A percentile compares a stretch with the other conserved stretches of the same genome.
phyloP scores from a whole-genome alignment of 2,888 invertebrate genomes.

The Leuctra nigra region DNA sequence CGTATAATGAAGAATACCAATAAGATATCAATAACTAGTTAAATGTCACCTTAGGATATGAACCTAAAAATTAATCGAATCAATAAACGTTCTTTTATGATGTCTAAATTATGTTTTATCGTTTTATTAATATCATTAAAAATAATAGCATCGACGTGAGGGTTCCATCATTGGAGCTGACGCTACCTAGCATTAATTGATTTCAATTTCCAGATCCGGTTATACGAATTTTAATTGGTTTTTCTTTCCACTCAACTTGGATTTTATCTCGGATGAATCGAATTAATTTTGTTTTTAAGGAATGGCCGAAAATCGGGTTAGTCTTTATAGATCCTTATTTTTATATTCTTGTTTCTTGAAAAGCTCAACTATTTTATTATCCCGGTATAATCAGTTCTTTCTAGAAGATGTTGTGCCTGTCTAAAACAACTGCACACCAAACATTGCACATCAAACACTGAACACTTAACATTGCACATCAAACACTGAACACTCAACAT shows the following conservation, averaged over 20 bases:
- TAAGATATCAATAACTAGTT: too few species aligned
- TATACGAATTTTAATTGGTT: slow-evolving; percentile 21
- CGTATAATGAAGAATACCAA: too few species aligned
- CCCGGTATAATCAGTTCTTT: slow-evolving; percentile 7
- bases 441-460: too few species aligned
- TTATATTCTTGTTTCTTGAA: slow-evolving; percentile 18
- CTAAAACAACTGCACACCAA: too few species aligned
- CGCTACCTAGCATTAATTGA: slow-evolving; percentile 14
- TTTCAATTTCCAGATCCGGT: slow-evolving; percentile 18
- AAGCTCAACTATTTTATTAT: slow-evolving; percentile 16
- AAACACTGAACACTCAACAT: too few species aligned
- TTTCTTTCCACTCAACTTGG: slow-evolving; percentile 20
- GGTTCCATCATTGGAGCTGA: slow-evolving; percentile 6
- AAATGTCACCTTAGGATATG: too few species aligned
- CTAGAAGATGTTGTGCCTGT: not conserved
- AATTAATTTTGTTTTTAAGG: slow-evolving; percentile 18
- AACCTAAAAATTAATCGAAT: too few species aligned
- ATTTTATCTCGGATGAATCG: slow-evolving; percentile 14
- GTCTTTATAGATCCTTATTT: slow-evolving; percentile 17
- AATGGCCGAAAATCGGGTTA: slow-evolving; percentile 16
- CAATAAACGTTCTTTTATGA: slow-evolving; percentile 1
- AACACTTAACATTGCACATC: too few species aligned
- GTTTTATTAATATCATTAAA: slow-evolving; percentile 6
- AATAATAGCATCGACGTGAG: not conserved
- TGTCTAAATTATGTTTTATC: not conserved